phyloP scores from a whole-genome alignment of 2,113 vertebrate species.

The Oceanodroma tethys region DNA sequence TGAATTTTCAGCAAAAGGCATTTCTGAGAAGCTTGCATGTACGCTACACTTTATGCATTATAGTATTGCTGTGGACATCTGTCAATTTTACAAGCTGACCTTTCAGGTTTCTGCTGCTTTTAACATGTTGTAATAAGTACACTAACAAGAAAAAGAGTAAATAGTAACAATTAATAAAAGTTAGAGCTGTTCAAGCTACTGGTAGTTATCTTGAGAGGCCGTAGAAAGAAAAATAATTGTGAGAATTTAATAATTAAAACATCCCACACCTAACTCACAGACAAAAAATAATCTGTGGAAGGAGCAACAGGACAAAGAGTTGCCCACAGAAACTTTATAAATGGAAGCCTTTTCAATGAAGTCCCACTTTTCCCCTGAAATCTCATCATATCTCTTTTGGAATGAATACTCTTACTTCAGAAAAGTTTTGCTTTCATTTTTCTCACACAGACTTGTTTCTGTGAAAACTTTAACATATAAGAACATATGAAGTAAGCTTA shows the following conservation, averaged over 20 bases:
- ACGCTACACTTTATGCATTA: not conserved
- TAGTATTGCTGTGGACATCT: not conserved
- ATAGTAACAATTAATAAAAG: not conserved
- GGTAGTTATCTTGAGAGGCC: not conserved
- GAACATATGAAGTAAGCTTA: not conserved
- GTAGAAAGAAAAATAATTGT: not conserved
- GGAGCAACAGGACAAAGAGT: not conserved
- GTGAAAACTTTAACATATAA: not conserved
- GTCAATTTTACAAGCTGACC: not conserved
- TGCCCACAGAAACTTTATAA: not conserved
- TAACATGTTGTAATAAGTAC: not conserved
- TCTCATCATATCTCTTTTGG: not conserved
- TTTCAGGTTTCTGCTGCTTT: not conserved
- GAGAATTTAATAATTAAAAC: not conserved
- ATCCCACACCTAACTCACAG: fast-evolving
- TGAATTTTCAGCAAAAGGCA: not conserved
- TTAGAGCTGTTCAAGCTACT: not conserved
- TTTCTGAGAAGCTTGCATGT: not conserved
- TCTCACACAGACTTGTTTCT: not conserved
- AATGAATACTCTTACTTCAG: not conserved
- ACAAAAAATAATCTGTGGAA: not conserved
- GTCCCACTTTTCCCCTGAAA: not conserved
- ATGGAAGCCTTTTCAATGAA: not conserved
- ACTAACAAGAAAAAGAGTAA: not conserved
- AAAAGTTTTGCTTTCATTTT: not conserved